These are phyloP conservation scores for Epinephelus awoara DNA, from an alignment of 2,797 vertebrate genomes.

Conservation along the genomic window DNA sequence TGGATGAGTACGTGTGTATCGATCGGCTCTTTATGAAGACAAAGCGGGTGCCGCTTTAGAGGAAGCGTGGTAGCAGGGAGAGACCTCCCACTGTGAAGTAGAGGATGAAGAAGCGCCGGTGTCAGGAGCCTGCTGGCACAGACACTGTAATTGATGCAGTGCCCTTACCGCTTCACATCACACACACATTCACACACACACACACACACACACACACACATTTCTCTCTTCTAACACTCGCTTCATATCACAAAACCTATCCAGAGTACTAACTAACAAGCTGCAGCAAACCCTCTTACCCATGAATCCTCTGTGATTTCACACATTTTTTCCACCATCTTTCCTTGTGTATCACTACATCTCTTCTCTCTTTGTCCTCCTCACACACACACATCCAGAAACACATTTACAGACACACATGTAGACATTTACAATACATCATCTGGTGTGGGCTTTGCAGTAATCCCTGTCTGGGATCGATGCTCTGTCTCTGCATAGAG, in stretches of 20 bases:
- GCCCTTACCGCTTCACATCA: conserved; percentile 78
- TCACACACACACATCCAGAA: conserved; percentile 28
- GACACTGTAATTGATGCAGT: conserved; percentile 84
- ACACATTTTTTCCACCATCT: conserved; percentile 33
- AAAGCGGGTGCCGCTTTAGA: conserved; percentile 76
- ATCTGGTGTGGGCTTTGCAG: conserved; percentile 74
- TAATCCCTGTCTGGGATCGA: conserved; percentile 78
- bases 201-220: conserved; percentile 38
- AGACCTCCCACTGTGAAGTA: conserved; percentile 81
- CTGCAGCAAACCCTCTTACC: conserved; percentile 48
- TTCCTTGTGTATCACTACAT: conserved; percentile 26
- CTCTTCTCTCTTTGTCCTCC: conserved; percentile 55
- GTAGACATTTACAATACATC: conserved; percentile 59
- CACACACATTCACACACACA: conserved; percentile 49
- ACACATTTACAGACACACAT: conserved; percentile 23
- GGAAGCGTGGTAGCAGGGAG: conserved; percentile 66
- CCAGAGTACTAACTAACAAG: conserved; percentile 66
- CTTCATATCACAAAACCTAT: conserved; percentile 56
- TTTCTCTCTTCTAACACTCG: conserved; percentile 24
- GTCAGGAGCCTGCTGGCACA: conserved; percentile 86
- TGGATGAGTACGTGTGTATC: conserved; percentile 71
- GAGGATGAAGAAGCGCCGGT: conserved; percentile 85
- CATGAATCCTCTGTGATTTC: conserved; percentile 45
- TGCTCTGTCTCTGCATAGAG: conserved; percentile 61
- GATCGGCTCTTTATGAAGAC: conserved; percentile 84